Conservation (phyloP, 2,113 vertebrate species). For the Butastur rufipennis region DNA sequence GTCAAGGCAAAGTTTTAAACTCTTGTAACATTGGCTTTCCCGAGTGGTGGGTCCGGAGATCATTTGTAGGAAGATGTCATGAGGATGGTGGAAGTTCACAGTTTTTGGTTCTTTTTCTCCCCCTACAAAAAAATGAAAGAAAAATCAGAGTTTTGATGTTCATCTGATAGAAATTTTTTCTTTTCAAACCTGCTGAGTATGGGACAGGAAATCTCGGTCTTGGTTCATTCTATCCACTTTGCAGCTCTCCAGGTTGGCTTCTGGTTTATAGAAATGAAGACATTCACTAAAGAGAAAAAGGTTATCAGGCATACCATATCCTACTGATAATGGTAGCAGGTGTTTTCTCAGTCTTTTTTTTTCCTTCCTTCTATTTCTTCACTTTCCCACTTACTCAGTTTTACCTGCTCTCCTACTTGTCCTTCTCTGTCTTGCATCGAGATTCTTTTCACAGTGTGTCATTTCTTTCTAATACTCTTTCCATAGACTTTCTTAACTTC, state of each 20-base stretch:
- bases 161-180: conserved; percentile 27
- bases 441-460: background rate
- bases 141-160: background rate
- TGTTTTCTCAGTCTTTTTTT: background rate
- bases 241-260: conserved; percentile 36
- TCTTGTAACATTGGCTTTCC: background rate
- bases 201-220: conserved; percentile 43
- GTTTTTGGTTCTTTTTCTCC: background rate
- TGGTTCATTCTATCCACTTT: conserved; percentile 31
- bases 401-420: background rate
- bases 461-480: background rate
- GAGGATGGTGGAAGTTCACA: background rate
- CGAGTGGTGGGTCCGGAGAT: background rate
- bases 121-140: background rate
- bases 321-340: background rate
- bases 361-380: background rate
- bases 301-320: background rate
- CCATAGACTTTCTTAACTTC: background rate
- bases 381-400: background rate
- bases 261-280: conserved; percentile 47
- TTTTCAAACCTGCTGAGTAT: conserved; percentile 45
- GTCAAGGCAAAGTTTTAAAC: background rate
- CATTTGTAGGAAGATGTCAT: background rate
- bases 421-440: background rate
- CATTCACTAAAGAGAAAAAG: background rate